phyloP scores from a whole-genome alignment of 2,113 vertebrate genomes.

The Gymnogyps californianus region DNA sequence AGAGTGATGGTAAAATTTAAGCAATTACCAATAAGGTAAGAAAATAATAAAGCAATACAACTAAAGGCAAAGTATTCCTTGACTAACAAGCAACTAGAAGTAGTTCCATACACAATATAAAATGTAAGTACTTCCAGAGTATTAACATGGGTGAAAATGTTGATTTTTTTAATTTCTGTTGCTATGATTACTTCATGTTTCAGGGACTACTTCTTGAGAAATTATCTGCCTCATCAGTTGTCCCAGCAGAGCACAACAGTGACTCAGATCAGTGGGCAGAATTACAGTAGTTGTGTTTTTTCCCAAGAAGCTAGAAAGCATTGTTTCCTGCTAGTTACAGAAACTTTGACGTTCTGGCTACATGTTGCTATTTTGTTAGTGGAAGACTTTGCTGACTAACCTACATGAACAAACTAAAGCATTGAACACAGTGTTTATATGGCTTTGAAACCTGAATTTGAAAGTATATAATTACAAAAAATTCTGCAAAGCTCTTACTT shows the following conservation, averaged over 20 bases:
- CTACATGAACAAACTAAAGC: not conserved
- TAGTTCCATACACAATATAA: not conserved
- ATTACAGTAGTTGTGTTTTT: not conserved
- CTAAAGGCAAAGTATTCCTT: not conserved
- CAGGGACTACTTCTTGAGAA: not conserved
- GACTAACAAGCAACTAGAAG: not conserved
- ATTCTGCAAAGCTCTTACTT: not conserved
- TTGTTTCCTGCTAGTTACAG: not conserved
- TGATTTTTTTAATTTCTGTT: not conserved
- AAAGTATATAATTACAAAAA: not conserved
- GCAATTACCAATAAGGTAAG: slow-evolving; percentile 8
- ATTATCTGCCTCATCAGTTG: not conserved
- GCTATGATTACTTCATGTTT: not conserved
- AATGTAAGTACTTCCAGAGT: not conserved
- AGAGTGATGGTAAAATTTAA: slow-evolving; percentile 5
- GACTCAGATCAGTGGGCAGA: not conserved
- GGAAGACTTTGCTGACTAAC: not conserved
- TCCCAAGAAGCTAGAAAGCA: not conserved
- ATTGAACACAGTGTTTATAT: not conserved
- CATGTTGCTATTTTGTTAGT: not conserved
- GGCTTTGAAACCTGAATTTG: not conserved
- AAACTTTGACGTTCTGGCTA: not conserved
- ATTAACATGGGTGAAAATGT: not conserved
- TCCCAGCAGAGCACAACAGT: not conserved
- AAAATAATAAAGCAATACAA: slow-evolving; percentile 2